A percentile compares a stretch with the other conserved stretches of the same genome.
Evolutionary conservation across 2,888 invertebrate genomes (phyloP).

Genomic region (Archaeoteleia sp.): DNA sequence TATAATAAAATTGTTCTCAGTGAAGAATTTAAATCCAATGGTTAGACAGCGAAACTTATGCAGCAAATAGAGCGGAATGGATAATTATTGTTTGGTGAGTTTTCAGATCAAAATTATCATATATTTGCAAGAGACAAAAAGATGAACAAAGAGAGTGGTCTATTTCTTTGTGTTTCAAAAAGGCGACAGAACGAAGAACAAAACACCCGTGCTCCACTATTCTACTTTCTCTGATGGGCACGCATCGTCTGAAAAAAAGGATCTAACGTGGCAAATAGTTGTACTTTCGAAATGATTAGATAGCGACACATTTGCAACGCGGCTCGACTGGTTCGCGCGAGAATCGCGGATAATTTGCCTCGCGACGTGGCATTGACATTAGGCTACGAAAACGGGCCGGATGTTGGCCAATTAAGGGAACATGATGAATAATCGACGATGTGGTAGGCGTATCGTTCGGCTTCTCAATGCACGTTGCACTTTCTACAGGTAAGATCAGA

Average conservation of each 20-base stretch:
- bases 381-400: conserved; percentile 15
- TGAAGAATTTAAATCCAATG: too few relatives aligned
- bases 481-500: too few relatives aligned
- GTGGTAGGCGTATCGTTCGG: too few relatives aligned
- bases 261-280: conserved; percentile 30
- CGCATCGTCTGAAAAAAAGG: conserved; percentile 23
- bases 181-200: conserved; percentile 21
- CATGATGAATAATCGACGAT: conserved; percentile 11
- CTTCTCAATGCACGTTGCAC: too few relatives aligned
- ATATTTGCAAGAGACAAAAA: background rate
- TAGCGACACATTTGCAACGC: conserved; percentile 11
- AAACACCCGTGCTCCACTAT: conserved; percentile 26
- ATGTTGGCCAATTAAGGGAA: conserved; percentile 18
- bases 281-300: conserved; percentile 44
- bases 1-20: too few relatives aligned
- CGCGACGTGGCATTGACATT: conserved; percentile 28
- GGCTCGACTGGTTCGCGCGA: background rate
- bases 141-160: conserved; percentile 8
- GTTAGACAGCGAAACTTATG: background rate
- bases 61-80: conserved; percentile 19
- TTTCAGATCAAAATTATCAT: conserved; percentile 18
- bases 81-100: conserved; percentile 12
- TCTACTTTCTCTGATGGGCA: conserved; percentile 43
- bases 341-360: conserved; percentile 10
- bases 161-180: conserved; percentile 15